Evolutionary conservation across 1,140 invertebrate genomes (phyloP), one percentile per base, ranked within the genome.

Genomic region (Drosophila lacteicornis): DNA sequence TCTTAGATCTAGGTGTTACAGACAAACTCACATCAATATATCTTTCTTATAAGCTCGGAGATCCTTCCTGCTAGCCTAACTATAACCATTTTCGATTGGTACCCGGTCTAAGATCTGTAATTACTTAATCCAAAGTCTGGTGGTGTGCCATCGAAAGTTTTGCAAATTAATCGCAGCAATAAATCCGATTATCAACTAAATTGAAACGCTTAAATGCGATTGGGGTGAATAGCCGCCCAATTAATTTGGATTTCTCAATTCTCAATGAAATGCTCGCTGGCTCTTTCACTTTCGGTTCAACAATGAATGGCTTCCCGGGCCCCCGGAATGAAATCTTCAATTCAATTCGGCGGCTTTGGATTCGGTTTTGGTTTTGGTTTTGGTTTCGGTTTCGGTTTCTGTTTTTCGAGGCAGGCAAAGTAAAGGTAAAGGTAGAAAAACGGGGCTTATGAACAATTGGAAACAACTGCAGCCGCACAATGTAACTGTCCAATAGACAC

Each of bases 401-500:
- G 40, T 36, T 36, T 36, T 9, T 9, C 9, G 33, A 33, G 9
- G 2, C 40, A 42, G 17, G 51, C 38, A 36, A 36, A 38, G 45
- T 38, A 36, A 36, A 38, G 45, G 17, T 11, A 46, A 9, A 36
- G 30, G 30, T 33, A 33, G 27, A 19, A 51, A 65, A n/a, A 33
- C 7, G 42, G 55, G 40, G 58, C 38, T 36, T 42, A 65, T 27
- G 33, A 53, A 69, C 47, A 67, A 60, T 60, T 43, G 55, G 3
- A 61, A 36, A 40, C 46, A 51, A 47, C 58, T 69, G 36, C 38
- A 43, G 30, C 30, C 51, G 51, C 51, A 66, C 61, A 70, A 68
- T 69, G 67, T 78, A 61, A 70, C 57, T 78, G 75, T 70, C 75
- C 75, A 79, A 70, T 62, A 70, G 75, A 79, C 75, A 79, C 75